Evolutionary conservation across 1,140 invertebrate genomes (phyloP), one percentile per base, ranked within the genome.

Genomic region (Leptinotarsa defecta): DNA sequence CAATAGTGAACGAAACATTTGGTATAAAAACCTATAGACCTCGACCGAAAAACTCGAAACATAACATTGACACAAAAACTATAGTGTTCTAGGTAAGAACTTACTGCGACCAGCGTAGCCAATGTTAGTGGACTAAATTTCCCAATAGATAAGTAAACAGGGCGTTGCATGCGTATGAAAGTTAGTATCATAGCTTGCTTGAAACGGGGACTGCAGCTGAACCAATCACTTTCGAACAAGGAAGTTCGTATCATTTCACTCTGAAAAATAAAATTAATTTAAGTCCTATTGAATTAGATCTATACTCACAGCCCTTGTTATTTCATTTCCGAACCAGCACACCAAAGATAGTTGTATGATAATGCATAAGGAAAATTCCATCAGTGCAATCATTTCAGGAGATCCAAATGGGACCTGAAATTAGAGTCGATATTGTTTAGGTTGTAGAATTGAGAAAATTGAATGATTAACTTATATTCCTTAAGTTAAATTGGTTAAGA

Each of bases 81-180:
- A 43, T 43, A 11, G 6, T 11, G 8, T 8, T 13, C 0, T 57
- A 57, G 1, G 2, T 2, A 57, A 65, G 6, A 65, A 76, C 73
- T 75, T 81, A 84, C 83, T 13, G 77, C 78, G 22, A 84, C 72
- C 48, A 84, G 77, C 15, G 82, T 83, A 15, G 75, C 73, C 48
- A 84, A 79, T 27, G 81, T 78, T 20, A 84, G 76, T 13, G 81
- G 82, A 57, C 79, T 78, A 52, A 84, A 81, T 77, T 83, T 83
- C 22, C 81, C 83, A 74, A 84, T 84, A 6, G 83, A 80, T 20
- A 84, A 68, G 72, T 79, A 83, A 15, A 84, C 73, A 34, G 82
- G 81, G 57, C 71, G 74, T 73, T 78, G 68, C 79, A 83, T 80
- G 22, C 83, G 73, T 13, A 52, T 75, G 77, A 83, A 82, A 20